These are phyloP conservation scores for Perodicticus potto DNA, from an alignment of 2,797 vertebrate genomes.

Conservation along the genomic window DNA sequence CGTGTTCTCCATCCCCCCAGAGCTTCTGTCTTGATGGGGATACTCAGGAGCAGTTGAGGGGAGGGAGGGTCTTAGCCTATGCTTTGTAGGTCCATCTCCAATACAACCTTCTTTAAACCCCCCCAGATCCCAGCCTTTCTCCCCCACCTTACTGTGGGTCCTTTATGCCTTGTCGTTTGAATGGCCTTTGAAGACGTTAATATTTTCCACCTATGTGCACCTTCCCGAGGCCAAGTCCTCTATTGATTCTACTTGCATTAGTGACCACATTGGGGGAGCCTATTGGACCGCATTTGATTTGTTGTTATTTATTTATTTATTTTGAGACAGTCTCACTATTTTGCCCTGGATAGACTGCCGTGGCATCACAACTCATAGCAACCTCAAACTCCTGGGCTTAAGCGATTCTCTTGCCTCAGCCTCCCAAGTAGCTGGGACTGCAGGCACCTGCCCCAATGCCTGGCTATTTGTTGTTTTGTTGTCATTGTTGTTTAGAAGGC, in stretches of 20 bases:
- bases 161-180: neutral
- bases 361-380: no score
- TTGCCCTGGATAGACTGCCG: no score
- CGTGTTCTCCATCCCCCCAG: fast-evolving
- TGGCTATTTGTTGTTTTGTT: no score
- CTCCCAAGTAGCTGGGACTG: no score
- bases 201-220: neutral
- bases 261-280: neutral
- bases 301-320: no score
- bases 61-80: neutral
- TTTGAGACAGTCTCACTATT: no score
- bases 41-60: neutral
- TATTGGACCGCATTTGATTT: neutral
- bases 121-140: no score
- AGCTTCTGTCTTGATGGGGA: neutral
- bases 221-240: neutral
- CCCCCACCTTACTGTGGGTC: neutral
- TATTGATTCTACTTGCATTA: neutral
- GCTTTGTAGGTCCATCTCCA: neutral
- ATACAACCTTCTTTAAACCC: neutral
- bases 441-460: no score
- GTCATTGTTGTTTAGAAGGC: no score
- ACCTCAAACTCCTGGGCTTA: no score
- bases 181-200: neutral
- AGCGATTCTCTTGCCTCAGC: no score